These are phyloP conservation scores for Iphiclides podalirius DNA, from an alignment of 2,888 invertebrate genomes.

Conservation along the genomic window DNA sequence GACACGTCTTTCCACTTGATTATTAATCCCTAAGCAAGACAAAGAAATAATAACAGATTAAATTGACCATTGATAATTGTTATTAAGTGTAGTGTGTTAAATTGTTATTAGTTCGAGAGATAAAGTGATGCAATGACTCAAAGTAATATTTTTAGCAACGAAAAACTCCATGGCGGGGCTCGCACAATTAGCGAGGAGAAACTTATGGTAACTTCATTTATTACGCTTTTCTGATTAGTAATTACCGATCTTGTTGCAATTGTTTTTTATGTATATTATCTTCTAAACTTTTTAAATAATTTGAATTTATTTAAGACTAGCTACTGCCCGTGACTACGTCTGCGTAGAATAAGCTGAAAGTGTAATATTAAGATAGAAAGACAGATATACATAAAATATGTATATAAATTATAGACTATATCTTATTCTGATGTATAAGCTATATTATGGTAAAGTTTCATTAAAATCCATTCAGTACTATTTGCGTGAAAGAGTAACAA, in stretches of 20 bases:
- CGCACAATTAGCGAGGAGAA: conserved; percentile 70
- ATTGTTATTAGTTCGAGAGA: conserved; percentile 16
- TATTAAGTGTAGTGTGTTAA: conserved; percentile 24
- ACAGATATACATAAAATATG: too few species aligned
- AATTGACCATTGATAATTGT: conserved; percentile 9
- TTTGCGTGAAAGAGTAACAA: too few species aligned
- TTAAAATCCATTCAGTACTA: too few species aligned
- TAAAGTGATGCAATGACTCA: conserved; percentile 66
- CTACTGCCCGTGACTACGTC: too few species aligned
- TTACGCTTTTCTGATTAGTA: background rate
- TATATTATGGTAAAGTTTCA: too few species aligned
- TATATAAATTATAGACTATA: too few species aligned
- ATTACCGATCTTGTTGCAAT: background rate
- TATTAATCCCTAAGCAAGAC: background rate
- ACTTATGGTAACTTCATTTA: conserved; percentile 52
- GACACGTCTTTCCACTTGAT: conserved; percentile 10
- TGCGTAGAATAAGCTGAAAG: too few species aligned
- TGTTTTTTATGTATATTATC: background rate
- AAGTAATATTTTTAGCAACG: conserved; percentile 52
- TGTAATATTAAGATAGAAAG: too few species aligned
- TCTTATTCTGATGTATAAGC: too few species aligned
- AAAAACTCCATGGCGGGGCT: conserved; percentile 56
- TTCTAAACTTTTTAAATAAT: background rate
- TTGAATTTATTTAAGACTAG: too few species aligned
- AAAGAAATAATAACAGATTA: background rate